Conservation (phyloP, 2,113 vertebrate species). For the Prolemur simus region DNA sequence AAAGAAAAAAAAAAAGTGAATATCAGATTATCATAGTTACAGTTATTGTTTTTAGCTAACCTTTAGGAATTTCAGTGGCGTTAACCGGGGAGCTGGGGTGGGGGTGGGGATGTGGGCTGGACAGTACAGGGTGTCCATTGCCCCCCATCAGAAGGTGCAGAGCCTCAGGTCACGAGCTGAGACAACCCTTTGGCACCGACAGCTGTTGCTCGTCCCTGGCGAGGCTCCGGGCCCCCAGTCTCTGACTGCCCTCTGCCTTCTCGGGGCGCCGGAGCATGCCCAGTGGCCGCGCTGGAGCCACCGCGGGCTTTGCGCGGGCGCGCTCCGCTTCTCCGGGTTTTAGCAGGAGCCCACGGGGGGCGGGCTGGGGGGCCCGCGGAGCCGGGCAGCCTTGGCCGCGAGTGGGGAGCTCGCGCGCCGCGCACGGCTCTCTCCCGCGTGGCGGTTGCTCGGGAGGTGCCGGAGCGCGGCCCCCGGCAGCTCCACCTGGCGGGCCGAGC, state of each 20-base stretch:
- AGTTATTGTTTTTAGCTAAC: background rate
- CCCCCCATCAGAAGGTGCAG: background rate
- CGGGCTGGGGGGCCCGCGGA: background rate
- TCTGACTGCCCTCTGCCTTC: background rate
- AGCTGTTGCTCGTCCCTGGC: background rate
- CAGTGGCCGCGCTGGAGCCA: conserved; percentile 18
- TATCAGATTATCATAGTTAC: background rate
- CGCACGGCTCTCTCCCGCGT: background rate
- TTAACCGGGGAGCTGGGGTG: background rate
- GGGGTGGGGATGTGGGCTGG: background rate
- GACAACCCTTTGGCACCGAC: background rate
- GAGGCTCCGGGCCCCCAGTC: background rate
- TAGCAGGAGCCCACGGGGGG: conserved; percentile 42
- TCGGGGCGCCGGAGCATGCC: conserved; percentile 51
- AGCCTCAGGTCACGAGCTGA: background rate
- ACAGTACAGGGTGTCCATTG: background rate
- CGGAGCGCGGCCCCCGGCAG: background rate
- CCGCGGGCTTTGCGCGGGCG: background rate
- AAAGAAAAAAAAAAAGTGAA: background rate
- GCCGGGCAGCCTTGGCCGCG: background rate
- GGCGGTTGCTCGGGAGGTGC: conserved; percentile 51
- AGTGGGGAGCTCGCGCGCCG: background rate
- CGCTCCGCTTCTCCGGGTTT: conserved; percentile 53
- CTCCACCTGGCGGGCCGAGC: conserved; percentile 60
- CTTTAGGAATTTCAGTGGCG: background rate